A percentile compares a stretch with the other conserved stretches of the same genome.
Conservation (phyloP, 2,113 vertebrate species). For the Nothocercus julius region DNA sequence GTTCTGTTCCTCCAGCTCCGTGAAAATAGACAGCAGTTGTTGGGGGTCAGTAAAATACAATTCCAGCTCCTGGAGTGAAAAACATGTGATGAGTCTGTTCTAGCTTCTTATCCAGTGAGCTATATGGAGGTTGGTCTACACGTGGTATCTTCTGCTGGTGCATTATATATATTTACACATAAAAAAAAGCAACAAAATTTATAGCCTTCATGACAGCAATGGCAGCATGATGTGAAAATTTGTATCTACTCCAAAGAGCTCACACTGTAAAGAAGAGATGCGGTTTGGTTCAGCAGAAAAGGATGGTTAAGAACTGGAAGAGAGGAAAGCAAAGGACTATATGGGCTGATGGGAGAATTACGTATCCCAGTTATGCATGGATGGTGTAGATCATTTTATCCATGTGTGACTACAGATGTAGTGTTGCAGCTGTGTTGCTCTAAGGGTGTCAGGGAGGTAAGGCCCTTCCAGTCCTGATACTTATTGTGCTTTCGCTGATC, state of each 20-base stretch:
- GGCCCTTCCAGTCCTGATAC: neutral
- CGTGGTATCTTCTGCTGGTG: no score
- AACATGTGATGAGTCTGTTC: neutral
- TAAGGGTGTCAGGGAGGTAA: neutral
- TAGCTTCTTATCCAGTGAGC: neutral
- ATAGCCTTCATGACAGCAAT: neutral
- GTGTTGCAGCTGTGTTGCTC: neutral
- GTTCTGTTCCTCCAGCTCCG: conserved; percentile 87
- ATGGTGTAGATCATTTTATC: neutral
- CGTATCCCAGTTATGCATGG: neutral
- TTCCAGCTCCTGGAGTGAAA: conserved; percentile 73
- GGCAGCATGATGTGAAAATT: neutral
- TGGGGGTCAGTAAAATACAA: conserved; percentile 91
- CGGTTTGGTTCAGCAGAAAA: neutral
- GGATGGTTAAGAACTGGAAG: neutral
- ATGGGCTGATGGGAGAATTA: neutral
- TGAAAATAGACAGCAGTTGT: conserved; percentile 86
- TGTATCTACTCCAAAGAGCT: neutral
- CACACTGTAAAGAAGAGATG: neutral
- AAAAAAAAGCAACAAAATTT: neutral
- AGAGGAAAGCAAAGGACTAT: neutral
- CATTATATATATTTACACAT: neutral
- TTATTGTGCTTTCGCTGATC: neutral
- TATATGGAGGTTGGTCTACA: neutral
- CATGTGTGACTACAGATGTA: neutral